These are phyloP conservation scores for Orchesella cincta DNA, from an alignment of 1,140 invertebrate genomes.

Conservation along the genomic window DNA sequence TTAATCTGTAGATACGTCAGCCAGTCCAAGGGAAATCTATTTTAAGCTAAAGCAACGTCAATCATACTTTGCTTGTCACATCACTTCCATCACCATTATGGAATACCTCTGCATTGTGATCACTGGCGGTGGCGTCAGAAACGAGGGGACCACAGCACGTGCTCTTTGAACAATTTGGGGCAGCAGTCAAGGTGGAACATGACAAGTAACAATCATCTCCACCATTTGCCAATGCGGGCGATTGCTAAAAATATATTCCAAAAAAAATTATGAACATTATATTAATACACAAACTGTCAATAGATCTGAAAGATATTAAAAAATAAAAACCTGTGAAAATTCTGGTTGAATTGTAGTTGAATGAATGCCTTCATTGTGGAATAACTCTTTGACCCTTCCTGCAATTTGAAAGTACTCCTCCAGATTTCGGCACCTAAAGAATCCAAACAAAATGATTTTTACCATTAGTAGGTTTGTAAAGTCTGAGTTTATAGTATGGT, in stretches of 20 bases:
- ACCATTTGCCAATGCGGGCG: neutral
- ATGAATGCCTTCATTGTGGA: conserved; percentile 89
- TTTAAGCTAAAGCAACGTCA: too few species aligned
- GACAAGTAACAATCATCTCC: neutral
- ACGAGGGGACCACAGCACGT: too few species aligned
- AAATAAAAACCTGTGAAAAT: conserved; percentile 59
- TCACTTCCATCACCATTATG: too few species aligned
- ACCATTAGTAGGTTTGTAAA: neutral
- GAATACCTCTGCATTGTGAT: too few species aligned
- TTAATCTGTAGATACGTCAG: too few species aligned
- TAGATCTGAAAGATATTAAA: neutral
- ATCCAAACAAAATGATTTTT: neutral
- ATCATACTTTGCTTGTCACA: too few species aligned
- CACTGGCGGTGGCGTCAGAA: too few species aligned
- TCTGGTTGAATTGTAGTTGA: conserved; percentile 92
- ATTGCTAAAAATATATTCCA: neutral
- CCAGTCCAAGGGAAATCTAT: too few species aligned
- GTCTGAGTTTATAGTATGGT: neutral
- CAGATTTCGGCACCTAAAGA: conserved; percentile 73
- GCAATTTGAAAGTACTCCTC: conserved; percentile 88
- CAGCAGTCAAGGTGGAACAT: neutral
- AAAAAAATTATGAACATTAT: neutral
- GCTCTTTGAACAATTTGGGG: neutral
- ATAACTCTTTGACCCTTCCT: conserved; percentile 91
- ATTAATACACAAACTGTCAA: neutral